Base-by-base conservation (phyloP, 92 coral and sea anemone genomes). In the Actinernus sp. region DNA sequence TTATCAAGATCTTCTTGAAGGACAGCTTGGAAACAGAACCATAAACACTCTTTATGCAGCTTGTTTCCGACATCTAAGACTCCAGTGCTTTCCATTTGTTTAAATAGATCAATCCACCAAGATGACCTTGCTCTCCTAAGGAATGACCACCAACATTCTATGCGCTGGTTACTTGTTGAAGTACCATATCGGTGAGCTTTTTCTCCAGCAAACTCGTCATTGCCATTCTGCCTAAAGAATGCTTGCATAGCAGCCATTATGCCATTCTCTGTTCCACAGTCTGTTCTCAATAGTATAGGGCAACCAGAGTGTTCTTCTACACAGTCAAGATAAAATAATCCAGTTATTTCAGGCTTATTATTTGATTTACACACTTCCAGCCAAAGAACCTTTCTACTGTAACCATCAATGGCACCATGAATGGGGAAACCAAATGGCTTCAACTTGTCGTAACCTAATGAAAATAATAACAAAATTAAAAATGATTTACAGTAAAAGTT, bases 21-120 rank as follows among this genome's bases (percentile, higher is more conserved):
- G n/a, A n/a, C n/a, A n/a, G n/a, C n/a, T n/a, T n/a, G n/a, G n/a
- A 59, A 63, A 21, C 70, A 63, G 59, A 63, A 63, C 70, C 70
- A 63, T 37, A 63, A 7, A 21, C 70, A 63, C 43, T 63, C 62
- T 1, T 45, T 31, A 22, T 63, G 70, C 4, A 28, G 24, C 21
- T 28, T 41, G 29, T 63, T 44, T 1, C 70, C 70, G 44, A 4
- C 25, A 2, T 19, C 19, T 1, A 24, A 63, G 6, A 44, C 23
- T 45, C 70, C 70, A 17, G 61, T 13, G 31, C 44, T 60, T n/a
- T 24, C 32, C 7, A 45, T 61, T 18, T 63, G 32, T 32, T 63
- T 63, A 8, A 63, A 63, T 27, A 63, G 49, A 37, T 49, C 49
- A 21, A 65, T 65, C 73, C 73, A 65, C 73, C 73, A 65, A 4